These are phyloP conservation scores for Sebastes cheni DNA, from an alignment of 2,797 vertebrate species.

Conservation along the genomic window DNA sequence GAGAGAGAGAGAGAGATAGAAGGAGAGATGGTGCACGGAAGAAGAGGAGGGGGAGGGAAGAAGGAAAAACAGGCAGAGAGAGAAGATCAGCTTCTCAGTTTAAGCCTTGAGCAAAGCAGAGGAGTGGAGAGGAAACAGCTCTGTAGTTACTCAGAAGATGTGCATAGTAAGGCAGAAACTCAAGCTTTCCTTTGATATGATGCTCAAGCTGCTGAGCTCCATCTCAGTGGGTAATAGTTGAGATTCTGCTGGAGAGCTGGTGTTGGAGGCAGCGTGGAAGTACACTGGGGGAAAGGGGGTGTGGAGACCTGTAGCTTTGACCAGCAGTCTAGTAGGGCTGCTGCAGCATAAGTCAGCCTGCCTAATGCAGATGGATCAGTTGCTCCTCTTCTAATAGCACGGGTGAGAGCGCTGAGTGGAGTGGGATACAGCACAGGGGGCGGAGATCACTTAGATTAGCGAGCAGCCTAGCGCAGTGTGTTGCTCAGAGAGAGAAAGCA, in stretches of 20 bases:
- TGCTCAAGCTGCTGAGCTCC: slow-evolving; percentile 74
- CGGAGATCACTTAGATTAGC: slow-evolving; percentile 74
- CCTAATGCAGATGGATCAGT: slow-evolving; percentile 87
- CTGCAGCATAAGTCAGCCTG: slow-evolving; percentile 71
- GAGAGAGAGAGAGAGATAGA: slow-evolving; percentile 24
- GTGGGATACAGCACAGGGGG: slow-evolving; percentile 50
- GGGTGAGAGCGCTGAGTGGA: slow-evolving; percentile 53
- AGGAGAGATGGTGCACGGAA: slow-evolving; percentile 33
- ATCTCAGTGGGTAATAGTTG: slow-evolving; percentile 82
- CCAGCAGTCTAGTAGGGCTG: slow-evolving; percentile 30
- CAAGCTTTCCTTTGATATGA: slow-evolving; percentile 81
- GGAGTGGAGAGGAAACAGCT: slow-evolving; percentile 50
- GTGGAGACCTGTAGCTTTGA: slow-evolving; percentile 62
- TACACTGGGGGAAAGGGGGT: neutral
- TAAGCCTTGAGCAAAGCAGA: slow-evolving; percentile 62
- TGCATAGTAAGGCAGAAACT: slow-evolving; percentile 74
- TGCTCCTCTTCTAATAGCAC: slow-evolving; percentile 47
- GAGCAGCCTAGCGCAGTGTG: slow-evolving; percentile 62
- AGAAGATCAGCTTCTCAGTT: slow-evolving; percentile 57
- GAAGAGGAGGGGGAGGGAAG: slow-evolving; percentile 45
- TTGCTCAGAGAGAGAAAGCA: slow-evolving; percentile 58
- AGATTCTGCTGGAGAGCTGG: slow-evolving; percentile 80
- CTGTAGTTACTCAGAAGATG: slow-evolving; percentile 57
- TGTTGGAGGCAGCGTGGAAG: slow-evolving; percentile 26
- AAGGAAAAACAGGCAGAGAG: slow-evolving; percentile 24